Evolutionary conservation across 2,113 vertebrate species (phyloP).

Genomic region (Rhegmatorhina hoffmannsi): DNA sequence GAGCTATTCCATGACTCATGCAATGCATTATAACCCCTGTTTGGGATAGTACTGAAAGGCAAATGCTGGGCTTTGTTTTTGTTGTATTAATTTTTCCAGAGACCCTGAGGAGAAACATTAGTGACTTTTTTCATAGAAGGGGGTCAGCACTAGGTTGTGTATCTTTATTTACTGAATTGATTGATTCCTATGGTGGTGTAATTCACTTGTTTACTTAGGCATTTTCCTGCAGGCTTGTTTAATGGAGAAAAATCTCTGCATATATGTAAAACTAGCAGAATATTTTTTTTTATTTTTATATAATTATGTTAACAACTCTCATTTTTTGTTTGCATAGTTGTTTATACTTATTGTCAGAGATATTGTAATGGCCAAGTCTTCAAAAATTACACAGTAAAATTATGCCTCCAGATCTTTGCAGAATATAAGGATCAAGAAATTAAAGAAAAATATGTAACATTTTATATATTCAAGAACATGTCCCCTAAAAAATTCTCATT

Average conservation of each 20-base stretch:
- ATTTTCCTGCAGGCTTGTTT: neutral
- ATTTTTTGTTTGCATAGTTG: neutral
- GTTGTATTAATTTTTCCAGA: constrained; percentile 31
- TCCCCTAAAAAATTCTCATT: neutral
- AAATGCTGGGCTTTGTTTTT: neutral
- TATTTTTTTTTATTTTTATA: neutral
- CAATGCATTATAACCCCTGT: neutral
- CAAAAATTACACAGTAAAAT: neutral
- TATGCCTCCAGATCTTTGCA: neutral
- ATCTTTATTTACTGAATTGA: constrained; percentile 19
- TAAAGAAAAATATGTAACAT: neutral
- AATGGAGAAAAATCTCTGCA: constrained; percentile 13
- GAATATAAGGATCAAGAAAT: neutral
- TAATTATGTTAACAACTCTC: neutral
- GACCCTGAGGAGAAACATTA: neutral
- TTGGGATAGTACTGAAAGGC: neutral
- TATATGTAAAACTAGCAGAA: neutral
- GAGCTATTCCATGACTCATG: neutral
- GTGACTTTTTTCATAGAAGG: neutral
- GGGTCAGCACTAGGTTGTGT: neutral
- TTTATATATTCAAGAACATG: neutral
- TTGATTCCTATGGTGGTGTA: neutral
- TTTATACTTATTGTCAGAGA: neutral
- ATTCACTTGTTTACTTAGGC: neutral
- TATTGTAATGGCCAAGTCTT: neutral